A percentile compares a stretch with the other conserved stretches of the same genome.
Conservation (phyloP, 2,113 vertebrate genomes). For the Pitta sordida region DNA sequence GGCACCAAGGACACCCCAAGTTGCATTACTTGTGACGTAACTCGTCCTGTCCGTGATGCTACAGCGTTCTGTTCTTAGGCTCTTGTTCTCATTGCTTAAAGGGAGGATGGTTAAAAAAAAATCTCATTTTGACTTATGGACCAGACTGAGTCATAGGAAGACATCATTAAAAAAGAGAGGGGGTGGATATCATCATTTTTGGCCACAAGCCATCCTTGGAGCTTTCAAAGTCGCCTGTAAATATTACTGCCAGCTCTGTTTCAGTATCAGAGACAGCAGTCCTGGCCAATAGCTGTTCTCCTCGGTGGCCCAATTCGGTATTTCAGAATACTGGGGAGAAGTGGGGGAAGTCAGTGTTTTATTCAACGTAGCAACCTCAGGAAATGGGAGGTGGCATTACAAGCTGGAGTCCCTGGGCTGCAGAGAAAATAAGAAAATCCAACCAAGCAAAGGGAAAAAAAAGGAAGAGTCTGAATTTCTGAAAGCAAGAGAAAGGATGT, state of each 20-base stretch:
- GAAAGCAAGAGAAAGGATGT: background rate
- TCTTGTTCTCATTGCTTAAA: constrained; percentile 46
- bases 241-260: constrained; percentile 41
- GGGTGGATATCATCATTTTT: constrained; percentile 56
- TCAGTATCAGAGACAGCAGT: constrained; percentile 27
- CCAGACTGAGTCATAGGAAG: constrained; percentile 62
- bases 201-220: constrained; percentile 53
- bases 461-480: background rate
- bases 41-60: constrained; percentile 5
- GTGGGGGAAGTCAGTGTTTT: background rate
- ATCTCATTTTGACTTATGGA: constrained; percentile 55
- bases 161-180: constrained; percentile 45
- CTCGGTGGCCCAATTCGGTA: background rate
- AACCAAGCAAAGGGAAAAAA: background rate
- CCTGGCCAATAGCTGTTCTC: constrained; percentile 10
- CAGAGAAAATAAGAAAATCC: constrained; percentile 1
- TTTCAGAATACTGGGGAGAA: constrained; percentile 13
- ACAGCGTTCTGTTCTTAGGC: background rate
- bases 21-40: constrained; percentile 22
- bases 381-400: constrained; percentile 27
- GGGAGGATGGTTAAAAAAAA: background rate
- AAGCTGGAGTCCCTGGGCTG: background rate
- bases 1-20: constrained; percentile 49
- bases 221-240: constrained; percentile 57
- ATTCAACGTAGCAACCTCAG: background rate